Evolutionary conservation across 2,113 vertebrate genomes (phyloP), one percentile per base, ranked within the genome.

Genomic region (Zosterops pallidus): DNA sequence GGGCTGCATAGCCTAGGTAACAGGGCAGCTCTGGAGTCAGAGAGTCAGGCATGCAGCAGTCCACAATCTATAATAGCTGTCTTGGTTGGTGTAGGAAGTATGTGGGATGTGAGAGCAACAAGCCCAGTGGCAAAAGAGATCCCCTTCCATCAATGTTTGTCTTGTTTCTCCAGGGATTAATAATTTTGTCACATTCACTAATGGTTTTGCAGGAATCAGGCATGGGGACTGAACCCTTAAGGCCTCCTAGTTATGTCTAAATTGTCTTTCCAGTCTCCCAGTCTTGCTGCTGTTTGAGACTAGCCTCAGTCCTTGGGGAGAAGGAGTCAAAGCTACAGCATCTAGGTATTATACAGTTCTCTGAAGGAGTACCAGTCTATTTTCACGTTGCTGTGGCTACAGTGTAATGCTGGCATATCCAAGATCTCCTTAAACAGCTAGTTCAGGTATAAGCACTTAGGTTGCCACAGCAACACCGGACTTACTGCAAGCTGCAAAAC

Each of bases 401-500:
- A 4, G 42, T 28, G 28, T 75, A 59, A 74, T 49, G 21, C 72
- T 60, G 42, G 33, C 23, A 56, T 35, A 29, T 28, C 67, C 59
- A 63, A 35, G 55, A 39, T 77, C 55, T 83, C 55, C n/a, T 76
- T 69, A 65, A 80, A 83, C 67, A 49, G 25, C 46, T 83, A 69
- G 90, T 57, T 65, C 46, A 69, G 57, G 67, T 95, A 83, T 72
- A 37, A 93, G 69, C 70, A 81, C 69, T 62, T 57, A 62, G 7
- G 88, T 94, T 96, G 63, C 85, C 76, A 86, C 79, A 77, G 92
- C 75, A 92, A 91, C 86, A 25, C 50, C 78, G 83, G 64, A 84
- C 69, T 90, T 92, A 31, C 12, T 67, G 69, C 19, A 63, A 67
- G 39, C 83, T 86, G 76, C 52, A 86, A 22, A 90, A 88, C 69